A percentile compares a stretch with the other conserved stretches of the same genome.
These are phyloP conservation scores for Atherinomorus stipes DNA, from an alignment of 2,113 vertebrate genomes.

Conservation along the genomic window DNA sequence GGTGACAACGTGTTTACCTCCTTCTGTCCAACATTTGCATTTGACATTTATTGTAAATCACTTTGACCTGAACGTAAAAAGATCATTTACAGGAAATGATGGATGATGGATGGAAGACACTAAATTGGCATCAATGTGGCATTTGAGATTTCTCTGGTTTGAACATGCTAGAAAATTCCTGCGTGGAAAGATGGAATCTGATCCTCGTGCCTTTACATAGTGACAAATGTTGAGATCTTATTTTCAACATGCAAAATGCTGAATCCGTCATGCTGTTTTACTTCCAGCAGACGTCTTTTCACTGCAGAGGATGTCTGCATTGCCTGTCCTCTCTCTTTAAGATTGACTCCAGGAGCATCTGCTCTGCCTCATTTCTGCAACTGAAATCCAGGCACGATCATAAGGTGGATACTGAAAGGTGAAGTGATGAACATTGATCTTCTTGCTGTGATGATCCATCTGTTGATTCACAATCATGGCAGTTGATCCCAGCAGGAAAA, in stretches of 20 bases:
- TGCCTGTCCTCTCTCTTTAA: not conserved
- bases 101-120: no score
- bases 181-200: not conserved
- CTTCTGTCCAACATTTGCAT: not conserved
- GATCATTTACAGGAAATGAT: no score
- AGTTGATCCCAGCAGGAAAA: no score
- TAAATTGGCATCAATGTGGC: no score
- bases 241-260: not conserved
- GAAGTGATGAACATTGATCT: no score
- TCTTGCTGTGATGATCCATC: no score
- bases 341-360: not conserved
- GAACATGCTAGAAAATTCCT: not conserved
- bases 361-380: no score
- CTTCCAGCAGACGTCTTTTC: not conserved
- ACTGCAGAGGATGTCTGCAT: conserved; percentile 1
- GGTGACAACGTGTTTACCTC: not conserved
- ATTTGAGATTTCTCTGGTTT: not conserved
- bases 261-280: not conserved
- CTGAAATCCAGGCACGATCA: no score
- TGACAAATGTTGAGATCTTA: not conserved
- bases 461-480: no score
- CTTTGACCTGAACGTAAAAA: no score
- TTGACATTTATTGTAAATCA: conserved; percentile 8
- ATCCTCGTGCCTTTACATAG: not conserved
- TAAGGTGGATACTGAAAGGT: no score